These are phyloP conservation scores for Gnathonemus longibarbis DNA, from an alignment of 2,113 vertebrate species.

Conservation along the genomic window DNA sequence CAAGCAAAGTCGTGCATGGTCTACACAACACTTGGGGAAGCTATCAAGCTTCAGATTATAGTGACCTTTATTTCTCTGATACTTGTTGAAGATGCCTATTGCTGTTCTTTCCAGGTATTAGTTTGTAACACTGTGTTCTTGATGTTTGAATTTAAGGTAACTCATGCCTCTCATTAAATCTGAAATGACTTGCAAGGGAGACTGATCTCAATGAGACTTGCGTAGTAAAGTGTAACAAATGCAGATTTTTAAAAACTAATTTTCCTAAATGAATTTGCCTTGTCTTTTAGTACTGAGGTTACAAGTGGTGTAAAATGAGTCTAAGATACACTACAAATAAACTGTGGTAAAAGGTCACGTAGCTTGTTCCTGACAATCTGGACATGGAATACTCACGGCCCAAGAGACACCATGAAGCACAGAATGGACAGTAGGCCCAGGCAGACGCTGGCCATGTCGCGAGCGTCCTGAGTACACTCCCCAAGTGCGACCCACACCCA, in stretches of 20 bases:
- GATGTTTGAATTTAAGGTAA: background rate
- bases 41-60: background rate
- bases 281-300: background rate
- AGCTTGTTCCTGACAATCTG: background rate
- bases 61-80: background rate
- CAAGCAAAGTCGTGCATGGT: background rate
- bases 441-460: constrained; percentile 76
- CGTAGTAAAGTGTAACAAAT: background rate
- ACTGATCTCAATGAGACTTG: background rate
- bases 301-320: background rate
- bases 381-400: constrained; percentile 71
- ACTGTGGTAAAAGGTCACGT: background rate
- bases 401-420: constrained; percentile 77
- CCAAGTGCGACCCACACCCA: constrained; percentile 75
- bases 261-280: background rate
- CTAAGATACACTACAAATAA: background rate
- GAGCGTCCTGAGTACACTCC: constrained; percentile 72
- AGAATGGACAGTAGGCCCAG: constrained; percentile 80
- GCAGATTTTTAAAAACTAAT: background rate
- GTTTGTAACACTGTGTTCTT: background rate
- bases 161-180: background rate
- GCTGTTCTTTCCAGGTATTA: background rate
- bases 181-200: background rate
- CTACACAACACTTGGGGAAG: background rate
- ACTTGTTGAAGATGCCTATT: background rate